Evolutionary conservation across 2,888 invertebrate genomes (phyloP), one percentile per base, ranked within the genome.

Genomic region (Drosophila greeni): DNA sequence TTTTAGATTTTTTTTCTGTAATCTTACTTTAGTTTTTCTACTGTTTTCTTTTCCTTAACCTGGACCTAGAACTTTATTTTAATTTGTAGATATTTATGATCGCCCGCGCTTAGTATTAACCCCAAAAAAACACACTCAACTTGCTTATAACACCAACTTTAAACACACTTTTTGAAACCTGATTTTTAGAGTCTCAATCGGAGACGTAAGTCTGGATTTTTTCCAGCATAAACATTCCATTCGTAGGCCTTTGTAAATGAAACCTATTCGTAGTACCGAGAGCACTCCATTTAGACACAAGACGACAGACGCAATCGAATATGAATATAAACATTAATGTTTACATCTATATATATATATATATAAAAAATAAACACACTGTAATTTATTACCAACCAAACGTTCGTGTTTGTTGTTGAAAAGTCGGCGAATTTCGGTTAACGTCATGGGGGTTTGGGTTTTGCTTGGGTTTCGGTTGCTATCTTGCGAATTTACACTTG

Each of bases 101-200:
- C 62, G 34, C 48, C 59, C 66, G 42, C 61, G 56, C 48, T 53
- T 77, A 82, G 76, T 82, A 77, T 82, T 77, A 77, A 66, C 66
- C 59, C 23, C 20, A 11, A 36, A 16, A 61, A 40, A n/a, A 8
- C 14, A 4, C 59, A 42, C 29, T 33, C 23, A 45, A 33, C 65
- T 34, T 51, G 37, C 39, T 37, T n/a, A 12, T 12, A 37, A 5
- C 29, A 29, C 29, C 29, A 11, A 9, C 9, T 29, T 29, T 29
- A 8, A 26, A 29, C 29, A 16, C 11, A 37, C 11, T n/a, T n/a
- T 37, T 18, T 18, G 18, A 37, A 18, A 39, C 12, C 37, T 2
- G 18, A 37, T 11, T 37, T 18, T 37, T 18, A 9, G 33, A 14
- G 33, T 34, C 34, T 3, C 11, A 29, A 1, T 31, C 31, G 31